A percentile compares a stretch with the other conserved stretches of the same genome.
These are phyloP conservation scores for Onychomys leucogaster DNA, from an alignment of 2,797 vertebrate species.

Conservation along the genomic window DNA sequence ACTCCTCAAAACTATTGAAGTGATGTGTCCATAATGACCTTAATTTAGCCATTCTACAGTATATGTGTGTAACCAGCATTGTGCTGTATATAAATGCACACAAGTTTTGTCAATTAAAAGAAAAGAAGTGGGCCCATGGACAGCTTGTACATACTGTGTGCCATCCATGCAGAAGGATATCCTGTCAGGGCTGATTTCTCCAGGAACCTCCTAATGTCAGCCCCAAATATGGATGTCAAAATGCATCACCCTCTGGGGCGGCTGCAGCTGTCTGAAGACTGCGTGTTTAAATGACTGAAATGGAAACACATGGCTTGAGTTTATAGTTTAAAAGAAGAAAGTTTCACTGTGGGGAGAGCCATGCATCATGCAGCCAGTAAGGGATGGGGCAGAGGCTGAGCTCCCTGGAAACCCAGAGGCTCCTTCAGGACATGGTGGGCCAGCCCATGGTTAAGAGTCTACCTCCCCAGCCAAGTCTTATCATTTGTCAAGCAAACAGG, in stretches of 20 bases:
- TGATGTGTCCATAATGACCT: neutral
- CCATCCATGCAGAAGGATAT: neutral
- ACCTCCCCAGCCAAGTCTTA: neutral
- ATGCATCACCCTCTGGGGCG: conserved; percentile 21
- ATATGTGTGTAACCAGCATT: neutral
- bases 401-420: rapidly evolving
- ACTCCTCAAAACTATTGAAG: neutral
- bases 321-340: neutral
- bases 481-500: conserved; percentile 62
- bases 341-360: neutral
- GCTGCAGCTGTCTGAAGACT: neutral
- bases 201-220: conserved; percentile 26
- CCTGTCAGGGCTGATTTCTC: neutral
- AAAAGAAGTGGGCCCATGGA: neutral
- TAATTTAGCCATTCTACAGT: neutral
- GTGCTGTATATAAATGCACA: neutral
- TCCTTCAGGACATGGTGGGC: neutral
- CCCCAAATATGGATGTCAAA: conserved; percentile 60
- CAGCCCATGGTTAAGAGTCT: neutral
- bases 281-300: conserved; percentile 55
- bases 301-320: neutral
- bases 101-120: neutral
- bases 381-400: rapidly evolving
- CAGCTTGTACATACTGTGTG: neutral
- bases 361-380: rapidly evolving